A percentile compares a stretch with the other conserved stretches of the same genome.
These are phyloP conservation scores for Drosophila orena DNA, from an alignment of 1,140 invertebrate species.

Conservation along the genomic window DNA sequence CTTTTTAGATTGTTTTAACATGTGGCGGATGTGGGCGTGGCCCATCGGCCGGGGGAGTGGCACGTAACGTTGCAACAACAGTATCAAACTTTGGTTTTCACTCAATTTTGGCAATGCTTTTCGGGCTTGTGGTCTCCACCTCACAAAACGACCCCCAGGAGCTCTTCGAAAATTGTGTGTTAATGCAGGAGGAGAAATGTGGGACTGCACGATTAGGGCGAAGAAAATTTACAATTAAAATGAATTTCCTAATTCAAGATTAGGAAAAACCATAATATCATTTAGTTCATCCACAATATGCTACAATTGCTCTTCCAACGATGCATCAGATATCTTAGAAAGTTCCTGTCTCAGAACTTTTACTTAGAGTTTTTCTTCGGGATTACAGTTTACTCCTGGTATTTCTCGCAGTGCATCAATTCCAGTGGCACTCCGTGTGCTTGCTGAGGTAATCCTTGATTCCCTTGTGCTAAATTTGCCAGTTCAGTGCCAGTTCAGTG, in stretches of 20 bases:
- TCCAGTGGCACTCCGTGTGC: slow-evolving; percentile 20
- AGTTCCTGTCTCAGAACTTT: no score
- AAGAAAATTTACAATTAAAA: not conserved
- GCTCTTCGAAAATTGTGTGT: slow-evolving; percentile 37
- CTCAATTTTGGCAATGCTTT: slow-evolving; percentile 68
- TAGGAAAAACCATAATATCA: not conserved
- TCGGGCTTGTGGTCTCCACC: slow-evolving; percentile 19
- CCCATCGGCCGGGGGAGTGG: slow-evolving; percentile 31
- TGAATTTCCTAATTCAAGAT: no score
- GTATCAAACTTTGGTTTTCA: slow-evolving; percentile 75
- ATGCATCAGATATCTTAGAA: no score
- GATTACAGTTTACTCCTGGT: not conserved
- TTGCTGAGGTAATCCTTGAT: slow-evolving; percentile 69
- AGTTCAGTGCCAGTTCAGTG: slow-evolving; percentile 47
- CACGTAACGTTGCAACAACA: slow-evolving; percentile 69
- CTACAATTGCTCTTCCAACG: no score
- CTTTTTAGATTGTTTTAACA: slow-evolving; percentile 83
- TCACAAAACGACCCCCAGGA: slow-evolving; percentile 22
- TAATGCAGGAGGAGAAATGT: slow-evolving; percentile 4
- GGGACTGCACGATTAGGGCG: not conserved
- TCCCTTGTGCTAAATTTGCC: slow-evolving; percentile 69
- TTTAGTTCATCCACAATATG: not conserved
- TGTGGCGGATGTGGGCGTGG: slow-evolving; percentile 78
- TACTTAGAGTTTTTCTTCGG: no score
- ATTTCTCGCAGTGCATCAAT: slow-evolving; percentile 1